Evolutionary conservation across 2,113 vertebrate genomes (phyloP), one percentile per base, ranked within the genome.

Genomic region (Procapra przewalskii): DNA sequence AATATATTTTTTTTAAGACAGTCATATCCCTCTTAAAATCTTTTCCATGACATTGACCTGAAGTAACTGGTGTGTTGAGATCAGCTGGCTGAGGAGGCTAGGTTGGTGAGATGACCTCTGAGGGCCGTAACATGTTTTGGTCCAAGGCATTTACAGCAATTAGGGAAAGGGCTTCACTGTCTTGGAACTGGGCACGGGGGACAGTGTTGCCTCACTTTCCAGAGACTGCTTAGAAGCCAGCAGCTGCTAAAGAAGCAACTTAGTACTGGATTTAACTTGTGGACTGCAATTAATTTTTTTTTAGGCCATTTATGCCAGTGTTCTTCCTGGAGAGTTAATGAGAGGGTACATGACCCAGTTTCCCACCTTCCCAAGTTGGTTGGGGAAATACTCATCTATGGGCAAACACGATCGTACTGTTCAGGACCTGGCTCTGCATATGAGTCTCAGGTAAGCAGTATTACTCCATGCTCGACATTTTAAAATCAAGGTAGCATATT

Each of bases 261-360:
- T 82, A 36, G 54, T 48, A 52, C 11, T 23, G 9, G 50, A 36
- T 89, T 83, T 95, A 59, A 91, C 60, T 75, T 64, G 62, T 50
- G 77, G 29, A 64, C 7, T 54, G 33, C 62, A 4, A 31, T 88
- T 96, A 87, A 8, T 40, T 36, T 31, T 71, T 96, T 3, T 96
- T 3, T 94, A 99, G 99, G 99, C 99, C 60, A 99, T 99, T 98
- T 99, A 99, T 96, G 99, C 99, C 54, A 99, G 99, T 1, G 99
- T 99, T 98, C 98, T 99, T 83, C 99, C 99, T 0, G 99, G 99
- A 10, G 99, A 99, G 98, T 98, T 99, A 97, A 99, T 99, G 99
- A 99, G 99, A 93, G 99, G 99, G 25, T 99, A 99, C 98, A 99
- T 99, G 99, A 98, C 98, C 86, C 99, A 99, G 97, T 99, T 99